Percentiles rank a stretch among this genome's conserved stretches.
phyloP scores from a whole-genome alignment of 2,113 vertebrate species.

The Rhinichthys klamathensis region DNA sequence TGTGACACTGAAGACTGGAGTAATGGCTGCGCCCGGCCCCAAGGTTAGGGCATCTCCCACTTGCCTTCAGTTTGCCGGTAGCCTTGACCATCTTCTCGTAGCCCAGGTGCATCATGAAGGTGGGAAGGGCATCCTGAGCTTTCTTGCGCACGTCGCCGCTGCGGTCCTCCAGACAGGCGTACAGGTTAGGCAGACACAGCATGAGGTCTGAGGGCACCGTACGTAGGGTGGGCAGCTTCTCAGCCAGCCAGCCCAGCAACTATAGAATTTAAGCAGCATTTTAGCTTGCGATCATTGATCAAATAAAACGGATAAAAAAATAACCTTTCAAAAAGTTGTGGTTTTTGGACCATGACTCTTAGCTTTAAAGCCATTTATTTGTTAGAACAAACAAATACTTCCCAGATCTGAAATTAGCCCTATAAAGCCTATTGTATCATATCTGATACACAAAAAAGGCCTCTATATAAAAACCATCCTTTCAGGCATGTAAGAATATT shows the following conservation, averaged over 20 bases:
- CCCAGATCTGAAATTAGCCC: too few species aligned
- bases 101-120: conserved; percentile 98
- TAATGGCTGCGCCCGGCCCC: not conserved
- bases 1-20: not conserved
- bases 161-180: conserved; percentile 92
- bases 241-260: conserved; percentile 93
- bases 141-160: conserved; percentile 97
- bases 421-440: too few species aligned
- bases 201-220: conserved; percentile 86
- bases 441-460: too few species aligned
- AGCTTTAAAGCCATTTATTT: too few species aligned
- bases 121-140: conserved; percentile 91
- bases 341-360: too few species aligned
- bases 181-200: conserved; percentile 87
- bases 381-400: too few species aligned
- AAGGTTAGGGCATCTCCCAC: conserved; percentile 63
- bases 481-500: too few species aligned
- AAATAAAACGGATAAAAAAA: not conserved
- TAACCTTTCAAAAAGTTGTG: too few species aligned
- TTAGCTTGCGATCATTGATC: not conserved
- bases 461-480: too few species aligned
- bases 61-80: conserved; percentile 86
- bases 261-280: conserved; percentile 59
- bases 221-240: conserved; percentile 88
- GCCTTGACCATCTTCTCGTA: conserved; percentile 97